phyloP scores from a whole-genome alignment of 2,888 invertebrate genomes.

The Peribatodes rhomboidaria region DNA sequence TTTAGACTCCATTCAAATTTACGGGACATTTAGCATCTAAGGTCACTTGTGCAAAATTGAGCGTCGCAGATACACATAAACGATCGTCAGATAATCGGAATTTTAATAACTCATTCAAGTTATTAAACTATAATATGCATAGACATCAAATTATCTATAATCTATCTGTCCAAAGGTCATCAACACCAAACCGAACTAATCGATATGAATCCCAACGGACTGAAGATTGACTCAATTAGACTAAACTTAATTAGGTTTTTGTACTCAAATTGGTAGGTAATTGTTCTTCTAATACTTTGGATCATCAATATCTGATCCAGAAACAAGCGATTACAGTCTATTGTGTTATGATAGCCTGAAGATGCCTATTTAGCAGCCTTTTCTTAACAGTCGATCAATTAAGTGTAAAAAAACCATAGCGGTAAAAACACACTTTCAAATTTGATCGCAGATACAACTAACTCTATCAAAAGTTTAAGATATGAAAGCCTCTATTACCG shows the following conservation, averaged over 20 bases:
- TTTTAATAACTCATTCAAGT: slow-evolving; percentile 11
- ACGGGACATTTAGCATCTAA: background rate
- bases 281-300: slow-evolving; percentile 43
- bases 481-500: too few species aligned
- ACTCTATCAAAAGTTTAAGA: too few species aligned
- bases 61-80: background rate
- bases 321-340: background rate
- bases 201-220: slow-evolving; percentile 49
- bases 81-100: background rate
- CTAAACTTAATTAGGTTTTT: slow-evolving; percentile 73
- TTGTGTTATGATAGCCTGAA: slow-evolving; percentile 6
- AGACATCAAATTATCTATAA: slow-evolving; percentile 4
- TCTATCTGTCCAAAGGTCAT: slow-evolving; percentile 47
- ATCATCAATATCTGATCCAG: slow-evolving; percentile 22
- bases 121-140: background rate
- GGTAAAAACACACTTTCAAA: background rate
- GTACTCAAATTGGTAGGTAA: slow-evolving; percentile 51
- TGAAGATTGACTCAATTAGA: slow-evolving; percentile 36
- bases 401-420: background rate
- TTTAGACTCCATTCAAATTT: background rate
- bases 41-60: background rate
- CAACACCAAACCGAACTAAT: slow-evolving; percentile 43
- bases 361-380: background rate
- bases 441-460: too few species aligned
- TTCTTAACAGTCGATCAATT: background rate